Conservation (phyloP, 1,140 invertebrate species). For the Ceratina japonica region DNA sequence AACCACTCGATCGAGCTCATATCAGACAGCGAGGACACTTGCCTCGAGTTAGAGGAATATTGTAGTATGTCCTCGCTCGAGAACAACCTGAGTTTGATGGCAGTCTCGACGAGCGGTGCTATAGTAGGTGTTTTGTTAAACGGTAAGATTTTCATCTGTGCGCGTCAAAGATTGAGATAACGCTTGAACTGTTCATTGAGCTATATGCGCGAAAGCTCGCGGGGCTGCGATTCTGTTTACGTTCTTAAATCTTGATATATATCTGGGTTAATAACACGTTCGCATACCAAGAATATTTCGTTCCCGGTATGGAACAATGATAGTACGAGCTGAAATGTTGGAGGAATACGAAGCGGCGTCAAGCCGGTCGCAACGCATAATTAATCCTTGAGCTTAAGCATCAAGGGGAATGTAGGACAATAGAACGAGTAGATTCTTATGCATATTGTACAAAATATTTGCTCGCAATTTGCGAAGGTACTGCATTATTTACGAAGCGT, state of each 20-base stretch:
- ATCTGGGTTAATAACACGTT: constrained; percentile 33
- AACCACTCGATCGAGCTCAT: constrained; percentile 83
- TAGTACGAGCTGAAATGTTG: background rate
- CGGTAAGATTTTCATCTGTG: constrained; percentile 62
- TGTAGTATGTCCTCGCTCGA: constrained; percentile 79
- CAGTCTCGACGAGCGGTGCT: constrained; percentile 81
- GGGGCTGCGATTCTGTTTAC: background rate
- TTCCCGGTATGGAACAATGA: constrained; percentile 3
- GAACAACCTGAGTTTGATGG: constrained; percentile 83
- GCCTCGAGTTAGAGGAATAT: constrained; percentile 84
- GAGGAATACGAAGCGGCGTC: constrained; percentile 6
- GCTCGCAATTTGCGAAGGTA: background rate
- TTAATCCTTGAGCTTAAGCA: background rate
- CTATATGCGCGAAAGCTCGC: background rate
- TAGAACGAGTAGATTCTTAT: background rate
- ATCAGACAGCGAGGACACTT: constrained; percentile 81
- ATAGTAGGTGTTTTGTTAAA: constrained; percentile 82
- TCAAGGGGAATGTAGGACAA: background rate
- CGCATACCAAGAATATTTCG: constrained; percentile 3
- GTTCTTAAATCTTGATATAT: background rate
- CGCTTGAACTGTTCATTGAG: constrained; percentile 5
- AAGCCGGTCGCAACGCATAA: background rate
- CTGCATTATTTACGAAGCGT: no score
- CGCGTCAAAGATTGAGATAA: background rate
- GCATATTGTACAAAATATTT: constrained; percentile 7